Percentiles rank a stretch among this genome's conserved stretches.
Evolutionary conservation across 35 echinoderm and acorn worm genomes (phyloP).

Genomic region (Eucidaris tribuloides): DNA sequence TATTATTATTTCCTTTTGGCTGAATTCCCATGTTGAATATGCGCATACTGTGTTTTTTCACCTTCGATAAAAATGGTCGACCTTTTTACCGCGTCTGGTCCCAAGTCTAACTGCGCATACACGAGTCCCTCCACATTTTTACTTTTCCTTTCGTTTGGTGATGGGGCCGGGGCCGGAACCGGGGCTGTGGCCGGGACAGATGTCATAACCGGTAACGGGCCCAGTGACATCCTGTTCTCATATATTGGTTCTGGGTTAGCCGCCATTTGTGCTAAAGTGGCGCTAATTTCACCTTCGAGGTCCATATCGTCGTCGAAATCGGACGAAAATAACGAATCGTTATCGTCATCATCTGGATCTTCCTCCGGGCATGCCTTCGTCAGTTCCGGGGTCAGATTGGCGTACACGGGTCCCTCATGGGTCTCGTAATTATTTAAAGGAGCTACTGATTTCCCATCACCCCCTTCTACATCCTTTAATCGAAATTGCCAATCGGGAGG

Average conservation of each 20-base stretch:
- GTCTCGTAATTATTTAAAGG: neutral
- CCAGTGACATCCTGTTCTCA: no score
- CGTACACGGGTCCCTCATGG: constrained; percentile 3
- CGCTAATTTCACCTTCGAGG: constrained; percentile 15
- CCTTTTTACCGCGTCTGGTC: neutral
- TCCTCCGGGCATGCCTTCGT: neutral
- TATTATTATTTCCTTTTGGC: neutral
- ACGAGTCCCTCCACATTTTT: constrained; percentile 9
- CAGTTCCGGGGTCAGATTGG: neutral
- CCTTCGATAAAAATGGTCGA: constrained; percentile 2
- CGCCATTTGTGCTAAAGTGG: neutral
- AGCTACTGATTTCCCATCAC: neutral
- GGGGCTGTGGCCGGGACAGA: no score
- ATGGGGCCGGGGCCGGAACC: no score
- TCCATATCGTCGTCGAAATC: constrained; percentile 16
- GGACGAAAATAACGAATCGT: constrained; percentile 6
- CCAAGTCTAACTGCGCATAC: constrained; percentile 21
- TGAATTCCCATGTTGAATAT: neutral
- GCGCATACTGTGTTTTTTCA: constrained; percentile 21
- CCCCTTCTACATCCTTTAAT: neutral
- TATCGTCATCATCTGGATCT: neutral
- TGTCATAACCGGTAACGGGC: no score
- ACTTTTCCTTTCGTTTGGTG: constrained; percentile 11
- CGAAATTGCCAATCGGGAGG: constrained; percentile 21
- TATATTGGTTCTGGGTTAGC: no score